phyloP scores from a whole-genome alignment of 2,113 vertebrate genomes.

The Hydrolagus affinis region DNA sequence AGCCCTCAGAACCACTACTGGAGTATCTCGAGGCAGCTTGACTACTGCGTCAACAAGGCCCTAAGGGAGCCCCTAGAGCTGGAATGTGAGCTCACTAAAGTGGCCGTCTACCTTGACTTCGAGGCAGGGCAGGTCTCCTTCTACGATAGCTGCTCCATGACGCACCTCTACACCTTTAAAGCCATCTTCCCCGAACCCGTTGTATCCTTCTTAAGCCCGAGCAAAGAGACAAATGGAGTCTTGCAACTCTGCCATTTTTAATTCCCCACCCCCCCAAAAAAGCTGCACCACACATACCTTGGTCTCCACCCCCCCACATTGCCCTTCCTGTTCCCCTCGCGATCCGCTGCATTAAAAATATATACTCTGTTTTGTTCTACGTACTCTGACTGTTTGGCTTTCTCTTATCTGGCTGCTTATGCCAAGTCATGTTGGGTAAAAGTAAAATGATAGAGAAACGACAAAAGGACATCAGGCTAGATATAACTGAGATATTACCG shows the following conservation, averaged over 20 bases:
- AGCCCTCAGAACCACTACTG: neutral
- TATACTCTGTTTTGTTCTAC: too few species aligned
- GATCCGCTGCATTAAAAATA: neutral
- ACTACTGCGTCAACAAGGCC: neutral
- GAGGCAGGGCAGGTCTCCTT: neutral
- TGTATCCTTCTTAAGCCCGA: neutral
- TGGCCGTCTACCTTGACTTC: constrained; percentile 5
- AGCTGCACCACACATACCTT: neutral
- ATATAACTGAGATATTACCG: too few species aligned
- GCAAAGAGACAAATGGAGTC: neutral
- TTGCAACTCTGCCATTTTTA: neutral
- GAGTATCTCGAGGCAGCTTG: neutral
- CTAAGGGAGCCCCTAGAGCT: neutral
- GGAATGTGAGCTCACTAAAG: neutral
- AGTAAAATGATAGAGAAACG: too few species aligned
- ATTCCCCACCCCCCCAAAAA: neutral
- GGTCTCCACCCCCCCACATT: neutral
- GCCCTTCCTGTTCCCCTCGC: neutral
- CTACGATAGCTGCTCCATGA: neutral
- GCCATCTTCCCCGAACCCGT: neutral
- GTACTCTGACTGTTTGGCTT: too few species aligned
- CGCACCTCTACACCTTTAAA: neutral
- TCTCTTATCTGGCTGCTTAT: too few species aligned
- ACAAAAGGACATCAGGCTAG: too few species aligned
- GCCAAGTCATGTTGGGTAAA: too few species aligned